Base-by-base conservation (phyloP, 1,140 invertebrate genomes). In the Zaprionus lachaisei region DNA sequence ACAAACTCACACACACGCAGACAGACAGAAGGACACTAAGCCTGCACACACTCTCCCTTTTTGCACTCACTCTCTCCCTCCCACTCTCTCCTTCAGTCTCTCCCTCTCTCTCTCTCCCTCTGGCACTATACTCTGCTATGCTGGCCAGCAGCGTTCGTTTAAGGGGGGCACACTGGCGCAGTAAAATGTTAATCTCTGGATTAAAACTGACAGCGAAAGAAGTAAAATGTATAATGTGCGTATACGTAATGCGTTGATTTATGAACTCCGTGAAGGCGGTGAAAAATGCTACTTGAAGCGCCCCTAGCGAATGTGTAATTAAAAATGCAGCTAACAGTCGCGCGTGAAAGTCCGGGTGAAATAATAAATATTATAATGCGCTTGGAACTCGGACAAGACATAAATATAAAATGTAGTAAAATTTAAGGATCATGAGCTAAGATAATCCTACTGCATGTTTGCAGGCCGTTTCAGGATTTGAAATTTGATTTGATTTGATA, bases 151-250 rank as follows among this genome's bases (percentile, higher is more conserved):
- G 64, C 71, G 65, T 58, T 34, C 34, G 12, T 17, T 11, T 26
- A 5, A 12, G 17, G 24, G 31, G 55, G 28, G 56, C 14, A 51
- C 14, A 15, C 26, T 28, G 26, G 37, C 38, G 20, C 70, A 17
- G 41, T 71, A 62, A 75, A 80, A 87, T 86, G 83, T 86, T 86
- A 87, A 87, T 74, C 80, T 55, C 51, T 28, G 80, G 66, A 82
- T 86, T 83, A 83, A 63, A 83, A 38, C 72, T 67, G 76, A 83
- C 83, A 87, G 85, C 71, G 62, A 67, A 70, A 85, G 69, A 72
- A 60, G 58, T 67, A 71, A 63, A 70, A 58, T 61, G 61, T 56
- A 34, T 54, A 76, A 57, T 75, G 49, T 26, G 37, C 26, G 26
- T 69, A 37, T 38, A 58, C 69, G 28, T 74, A 79, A 72, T 68